phyloP scores from a whole-genome alignment of 2,113 vertebrate species.

The Sula dactylatra region DNA sequence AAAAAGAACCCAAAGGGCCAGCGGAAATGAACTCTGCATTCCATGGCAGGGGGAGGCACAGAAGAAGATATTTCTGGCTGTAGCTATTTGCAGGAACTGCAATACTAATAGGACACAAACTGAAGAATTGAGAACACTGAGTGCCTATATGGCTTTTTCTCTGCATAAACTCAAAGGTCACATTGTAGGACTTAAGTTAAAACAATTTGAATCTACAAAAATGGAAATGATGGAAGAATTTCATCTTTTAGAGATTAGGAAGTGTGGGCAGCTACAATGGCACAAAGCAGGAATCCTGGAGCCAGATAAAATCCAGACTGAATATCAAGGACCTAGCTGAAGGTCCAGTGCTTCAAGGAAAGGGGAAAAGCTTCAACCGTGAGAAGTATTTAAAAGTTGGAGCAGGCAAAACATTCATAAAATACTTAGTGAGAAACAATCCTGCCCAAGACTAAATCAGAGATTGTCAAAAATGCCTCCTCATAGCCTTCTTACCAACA shows the following conservation, averaged over 20 bases:
- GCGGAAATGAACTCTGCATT: not conserved
- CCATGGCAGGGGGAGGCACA: not conserved
- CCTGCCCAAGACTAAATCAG: not conserved
- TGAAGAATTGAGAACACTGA: not conserved
- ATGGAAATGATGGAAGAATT: not conserved
- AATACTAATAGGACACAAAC: not conserved
- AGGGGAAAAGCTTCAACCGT: not conserved
- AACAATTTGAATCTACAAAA: not conserved
- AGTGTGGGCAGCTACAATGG: not conserved
- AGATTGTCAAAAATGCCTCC: not conserved
- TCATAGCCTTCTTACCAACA: not conserved
- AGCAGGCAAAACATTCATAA: not conserved
- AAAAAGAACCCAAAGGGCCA: not conserved
- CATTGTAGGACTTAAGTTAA: not conserved
- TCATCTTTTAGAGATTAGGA: not conserved
- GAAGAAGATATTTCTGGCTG: slow-evolving; percentile 33
- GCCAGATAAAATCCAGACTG: not conserved
- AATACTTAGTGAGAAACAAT: not conserved
- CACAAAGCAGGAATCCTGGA: not conserved
- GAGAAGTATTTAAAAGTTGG: not conserved
- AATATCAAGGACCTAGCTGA: not conserved
- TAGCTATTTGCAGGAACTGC: slow-evolving; percentile 1
- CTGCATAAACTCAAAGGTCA: not conserved
- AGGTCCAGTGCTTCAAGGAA: not conserved
- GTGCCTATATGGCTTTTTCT: not conserved